Evolutionary conservation across 2,797 vertebrate species (phyloP), one percentile per base, ranked within the genome.

Genomic region (Phrynocephalus forsythii): DNA sequence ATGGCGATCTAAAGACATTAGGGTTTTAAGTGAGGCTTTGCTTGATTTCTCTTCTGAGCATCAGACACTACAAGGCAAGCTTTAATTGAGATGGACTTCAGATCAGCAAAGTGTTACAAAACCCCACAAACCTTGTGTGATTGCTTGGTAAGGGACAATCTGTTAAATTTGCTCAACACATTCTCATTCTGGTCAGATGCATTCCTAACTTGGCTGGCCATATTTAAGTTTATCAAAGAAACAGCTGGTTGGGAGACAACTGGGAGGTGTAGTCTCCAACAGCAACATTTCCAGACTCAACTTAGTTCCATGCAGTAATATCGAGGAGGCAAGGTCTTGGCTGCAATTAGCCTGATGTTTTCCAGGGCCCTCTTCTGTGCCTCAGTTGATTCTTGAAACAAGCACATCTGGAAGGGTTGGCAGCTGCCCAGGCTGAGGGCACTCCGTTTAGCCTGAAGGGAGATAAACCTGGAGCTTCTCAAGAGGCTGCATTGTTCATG

Each of bases 1-100:
- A 92, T 89, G 91, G 90, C 92, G 90, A 84, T 90, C 88, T 93
- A 81, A 86, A 93, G 85, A 82, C 89, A 63, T 28, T 86, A 66
- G 80, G 52, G 33, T 22, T 33, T 0, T 33, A 8, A 33, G 13
- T 6, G 48, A 84, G 24, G 85, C 20, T 7, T 30, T 24, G 69
- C 18, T 82, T 93, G 88, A 30, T 76, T 76, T 24, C 73, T 44
- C 3, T 22, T 63, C 60, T 76, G 44, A 82, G 18, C 3, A 78
- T 78, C 26, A 87, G 50, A 82, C 33, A 0, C 13, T 48, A 4
- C 13, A 84, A 60, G 13, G 3, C 6, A 86, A 56, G 10, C 66
- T 87, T 68, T 30, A 22, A 79, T n/a, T 69, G 69, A 83, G 22
- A 0, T 24, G 16, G 33, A 90, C 67, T 85, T 38, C 71, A 44